These are phyloP conservation scores for Ectemnius lituratus DNA, from an alignment of 2,888 invertebrate species.

Conservation along the genomic window DNA sequence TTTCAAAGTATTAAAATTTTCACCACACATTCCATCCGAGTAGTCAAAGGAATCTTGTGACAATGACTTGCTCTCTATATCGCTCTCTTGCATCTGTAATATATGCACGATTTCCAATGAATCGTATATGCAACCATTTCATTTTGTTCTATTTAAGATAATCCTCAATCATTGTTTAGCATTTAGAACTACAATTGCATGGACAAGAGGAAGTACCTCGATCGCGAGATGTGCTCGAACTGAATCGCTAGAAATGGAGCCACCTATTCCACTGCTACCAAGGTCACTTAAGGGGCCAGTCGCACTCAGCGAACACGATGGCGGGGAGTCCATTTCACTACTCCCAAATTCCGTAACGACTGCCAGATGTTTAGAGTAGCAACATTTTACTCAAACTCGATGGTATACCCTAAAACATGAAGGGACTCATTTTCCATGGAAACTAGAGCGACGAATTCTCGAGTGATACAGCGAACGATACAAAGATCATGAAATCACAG, in stretches of 20 bases:
- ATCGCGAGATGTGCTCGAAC: constrained; percentile 84
- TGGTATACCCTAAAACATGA: not conserved
- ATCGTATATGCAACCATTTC: no score
- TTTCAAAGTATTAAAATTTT: constrained; percentile 90
- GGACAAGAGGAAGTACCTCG: constrained; percentile 79
- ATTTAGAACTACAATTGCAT: no score
- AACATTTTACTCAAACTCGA: constrained; percentile 23
- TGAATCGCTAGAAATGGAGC: constrained; percentile 87
- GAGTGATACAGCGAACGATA: not conserved
- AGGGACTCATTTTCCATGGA: no score
- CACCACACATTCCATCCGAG: constrained; percentile 88
- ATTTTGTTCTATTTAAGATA: no score
- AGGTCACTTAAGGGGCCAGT: constrained; percentile 87
- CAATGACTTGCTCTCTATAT: constrained; percentile 87
- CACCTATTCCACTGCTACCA: constrained; percentile 87
- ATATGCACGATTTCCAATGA: constrained; percentile 10
- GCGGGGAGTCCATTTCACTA: constrained; percentile 86
- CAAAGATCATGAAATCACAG: no score
- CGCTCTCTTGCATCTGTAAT: constrained; percentile 87
- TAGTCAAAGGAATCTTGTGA: constrained; percentile 90
- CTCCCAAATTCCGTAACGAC: constrained; percentile 41
- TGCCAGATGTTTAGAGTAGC: constrained; percentile 50
- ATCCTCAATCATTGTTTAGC: no score
- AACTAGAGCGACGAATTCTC: not conserved
- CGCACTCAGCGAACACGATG: constrained; percentile 86